Conservation (phyloP, 1,140 invertebrate species). For the Drosophila pandora region DNA sequence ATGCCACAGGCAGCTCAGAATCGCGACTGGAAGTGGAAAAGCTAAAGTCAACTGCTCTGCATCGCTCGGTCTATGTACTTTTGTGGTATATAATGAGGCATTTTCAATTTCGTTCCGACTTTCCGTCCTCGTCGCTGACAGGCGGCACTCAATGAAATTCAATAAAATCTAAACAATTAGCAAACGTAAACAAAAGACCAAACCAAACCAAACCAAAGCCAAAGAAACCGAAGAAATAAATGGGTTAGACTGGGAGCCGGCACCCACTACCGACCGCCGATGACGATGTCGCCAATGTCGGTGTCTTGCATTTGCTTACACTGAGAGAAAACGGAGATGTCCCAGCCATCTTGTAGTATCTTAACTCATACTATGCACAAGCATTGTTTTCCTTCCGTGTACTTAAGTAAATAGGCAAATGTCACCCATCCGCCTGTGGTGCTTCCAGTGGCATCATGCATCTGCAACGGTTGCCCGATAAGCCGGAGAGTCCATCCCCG, state of each 20-base stretch:
- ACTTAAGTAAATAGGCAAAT: conserved; percentile 62
- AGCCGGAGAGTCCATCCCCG: conserved; percentile 49
- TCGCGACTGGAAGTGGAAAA: conserved; percentile 54
- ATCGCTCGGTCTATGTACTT: conserved; percentile 12
- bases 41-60: conserved; percentile 22
- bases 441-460: conserved; percentile 26
- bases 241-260: conserved; percentile 24
- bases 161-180: conserved; percentile 79
- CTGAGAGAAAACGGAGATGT: conserved; percentile 13
- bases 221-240: conserved; percentile 7
- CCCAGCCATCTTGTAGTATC: background rate
- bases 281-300: conserved; percentile 38
- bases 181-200: conserved; percentile 59
- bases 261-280: conserved; percentile 11
- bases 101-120: conserved; percentile 49
- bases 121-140: conserved; percentile 33
- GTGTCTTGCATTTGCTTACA: conserved; percentile 54
- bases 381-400: conserved; percentile 15
- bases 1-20: conserved; percentile 68
- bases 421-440: conserved; percentile 27
- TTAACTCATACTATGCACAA: background rate
- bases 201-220: background rate
- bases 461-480: conserved; percentile 38
- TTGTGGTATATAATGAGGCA: conserved; percentile 34
- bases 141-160: conserved; percentile 71